Conservation (phyloP, 2,888 invertebrate genomes). For the Drosophila macrothrix region DNA sequence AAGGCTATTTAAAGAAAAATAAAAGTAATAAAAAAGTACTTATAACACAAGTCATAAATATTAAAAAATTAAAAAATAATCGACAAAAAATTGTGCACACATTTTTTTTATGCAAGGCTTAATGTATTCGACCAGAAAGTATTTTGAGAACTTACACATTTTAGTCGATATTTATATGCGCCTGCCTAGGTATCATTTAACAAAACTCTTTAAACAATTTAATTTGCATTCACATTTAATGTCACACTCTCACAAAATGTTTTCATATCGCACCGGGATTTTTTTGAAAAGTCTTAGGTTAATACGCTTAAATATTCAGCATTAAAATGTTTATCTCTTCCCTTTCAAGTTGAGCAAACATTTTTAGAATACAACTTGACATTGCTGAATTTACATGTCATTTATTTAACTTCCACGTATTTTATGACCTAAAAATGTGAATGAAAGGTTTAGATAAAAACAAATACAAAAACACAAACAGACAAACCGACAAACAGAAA, state of each 20-base stretch:
- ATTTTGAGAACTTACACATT: slow-evolving; percentile 14
- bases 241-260: slow-evolving; percentile 39
- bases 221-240: slow-evolving; percentile 45
- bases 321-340: slow-evolving; percentile 41
- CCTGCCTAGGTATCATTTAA: slow-evolving; percentile 15
- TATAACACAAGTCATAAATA: not conserved
- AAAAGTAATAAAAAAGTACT: not conserved
- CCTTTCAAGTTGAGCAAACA: slow-evolving; percentile 49
- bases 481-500: slow-evolving; percentile 28
- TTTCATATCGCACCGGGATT: slow-evolving; percentile 12
- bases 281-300: slow-evolving; percentile 17
- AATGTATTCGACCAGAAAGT: not conserved
- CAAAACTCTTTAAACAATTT: slow-evolving; percentile 31
- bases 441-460: slow-evolving; percentile 41
- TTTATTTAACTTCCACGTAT: slow-evolving; percentile 14
- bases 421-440: slow-evolving; percentile 40
- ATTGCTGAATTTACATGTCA: slow-evolving; percentile 28
- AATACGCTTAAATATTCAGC: slow-evolving; percentile 23
- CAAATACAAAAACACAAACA: slow-evolving; percentile 3
- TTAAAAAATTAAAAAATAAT: not conserved
- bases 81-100: not conserved
- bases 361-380: slow-evolving; percentile 18
- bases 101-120: not conserved
- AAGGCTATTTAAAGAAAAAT: not conserved
- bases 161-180: slow-evolving; percentile 2